Percentiles rank a stretch among this genome's conserved stretches.
Evolutionary conservation across 2,113 vertebrate species (phyloP).

Genomic region (Melospiza georgiana): DNA sequence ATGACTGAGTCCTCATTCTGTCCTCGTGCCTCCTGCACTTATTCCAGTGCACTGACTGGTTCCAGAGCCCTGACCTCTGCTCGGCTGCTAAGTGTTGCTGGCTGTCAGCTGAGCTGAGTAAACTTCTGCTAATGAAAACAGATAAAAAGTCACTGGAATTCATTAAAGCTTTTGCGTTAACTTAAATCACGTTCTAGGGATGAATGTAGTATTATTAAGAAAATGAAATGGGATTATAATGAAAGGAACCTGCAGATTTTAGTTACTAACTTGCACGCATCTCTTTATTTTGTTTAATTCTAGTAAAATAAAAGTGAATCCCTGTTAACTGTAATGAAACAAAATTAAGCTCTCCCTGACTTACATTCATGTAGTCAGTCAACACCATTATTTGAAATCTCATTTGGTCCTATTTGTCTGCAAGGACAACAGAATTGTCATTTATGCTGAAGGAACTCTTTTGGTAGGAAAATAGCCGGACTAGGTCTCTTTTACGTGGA

Average conservation of each 20-base stretch:
- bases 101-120: conserved; percentile 10
- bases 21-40: neutral
- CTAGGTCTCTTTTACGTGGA: neutral
- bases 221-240: conserved; percentile 1
- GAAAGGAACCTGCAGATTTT: conserved; percentile 36
- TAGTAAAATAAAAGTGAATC: conserved; percentile 34
- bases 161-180: conserved; percentile 17
- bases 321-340: conserved; percentile 13
- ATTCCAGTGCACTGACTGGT: neutral
- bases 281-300: conserved; percentile 32
- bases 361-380: neutral
- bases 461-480: neutral
- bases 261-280: conserved; percentile 13
- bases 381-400: conserved; percentile 22
- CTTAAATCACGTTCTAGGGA: neutral
- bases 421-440: conserved; percentile 14
- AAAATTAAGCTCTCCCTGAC: conserved; percentile 20
- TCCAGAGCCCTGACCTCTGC: neutral
- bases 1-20: neutral
- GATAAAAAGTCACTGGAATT: conserved; percentile 33
- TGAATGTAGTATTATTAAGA: neutral
- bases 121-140: conserved; percentile 57
- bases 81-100: neutral
- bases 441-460: neutral
- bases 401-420: conserved; percentile 4